phyloP scores from a whole-genome alignment of 1,140 invertebrate genomes.

The Mizuhopecten yessoensis region DNA sequence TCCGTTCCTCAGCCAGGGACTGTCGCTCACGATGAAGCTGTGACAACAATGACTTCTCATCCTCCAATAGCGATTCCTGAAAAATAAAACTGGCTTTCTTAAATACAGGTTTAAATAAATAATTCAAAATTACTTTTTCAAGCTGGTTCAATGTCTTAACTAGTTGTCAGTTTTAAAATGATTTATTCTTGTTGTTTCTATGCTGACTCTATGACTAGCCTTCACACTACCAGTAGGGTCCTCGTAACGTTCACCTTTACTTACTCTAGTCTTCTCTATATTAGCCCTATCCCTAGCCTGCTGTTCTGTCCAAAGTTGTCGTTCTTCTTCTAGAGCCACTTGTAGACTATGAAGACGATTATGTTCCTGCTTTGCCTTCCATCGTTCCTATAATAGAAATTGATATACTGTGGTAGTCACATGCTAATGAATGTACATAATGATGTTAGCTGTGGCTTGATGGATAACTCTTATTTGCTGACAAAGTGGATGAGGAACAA shows the following conservation, averaged over 20 bases:
- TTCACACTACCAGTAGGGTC: not conserved
- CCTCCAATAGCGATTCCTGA: constrained; percentile 79
- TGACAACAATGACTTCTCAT: constrained; percentile 76
- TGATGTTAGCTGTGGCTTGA: no score
- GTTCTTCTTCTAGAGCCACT: constrained; percentile 77
- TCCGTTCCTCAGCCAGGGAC: constrained; percentile 79
- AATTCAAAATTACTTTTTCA: not conserved
- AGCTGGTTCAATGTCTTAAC: no score
- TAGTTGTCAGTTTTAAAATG: no score
- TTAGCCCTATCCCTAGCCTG: constrained; percentile 76
- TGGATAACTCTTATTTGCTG: no score
- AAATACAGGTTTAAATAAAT: not conserved
- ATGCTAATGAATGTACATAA: no score
- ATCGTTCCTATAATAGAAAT: constrained; percentile 75
- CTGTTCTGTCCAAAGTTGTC: constrained; percentile 76
- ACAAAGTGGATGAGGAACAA: no score
- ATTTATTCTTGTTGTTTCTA: not conserved
- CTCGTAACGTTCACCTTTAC: not conserved
- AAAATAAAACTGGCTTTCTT: constrained; percentile 43
- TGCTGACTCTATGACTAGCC: not conserved
- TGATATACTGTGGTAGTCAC: no score
- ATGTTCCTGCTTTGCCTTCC: constrained; percentile 81
- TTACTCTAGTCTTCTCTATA: constrained; percentile 79
- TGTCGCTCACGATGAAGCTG: constrained; percentile 80
- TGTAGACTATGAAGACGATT: constrained; percentile 75